Conservation (phyloP, 2,113 vertebrate genomes). For the Amphiprion percula region DNA sequence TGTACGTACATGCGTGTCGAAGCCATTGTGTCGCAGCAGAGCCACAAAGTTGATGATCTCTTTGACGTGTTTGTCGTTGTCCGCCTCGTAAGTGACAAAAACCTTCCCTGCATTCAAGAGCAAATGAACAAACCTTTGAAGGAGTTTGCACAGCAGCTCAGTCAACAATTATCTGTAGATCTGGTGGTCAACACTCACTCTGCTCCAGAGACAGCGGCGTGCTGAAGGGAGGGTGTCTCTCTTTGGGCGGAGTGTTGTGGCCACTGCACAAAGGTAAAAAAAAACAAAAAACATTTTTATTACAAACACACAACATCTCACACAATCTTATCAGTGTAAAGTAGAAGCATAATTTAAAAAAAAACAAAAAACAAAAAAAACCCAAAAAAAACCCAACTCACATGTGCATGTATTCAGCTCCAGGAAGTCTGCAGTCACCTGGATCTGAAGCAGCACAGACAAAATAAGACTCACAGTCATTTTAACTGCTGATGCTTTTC, state of each 20-base stretch:
- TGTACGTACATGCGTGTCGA: slow-evolving; percentile 84
- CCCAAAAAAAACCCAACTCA: too few relatives aligned
- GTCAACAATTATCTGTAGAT: too few relatives aligned
- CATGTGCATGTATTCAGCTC: slow-evolving; percentile 56
- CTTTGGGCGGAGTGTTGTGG: slow-evolving; percentile 37
- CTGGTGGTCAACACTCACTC: slow-evolving; percentile 72
- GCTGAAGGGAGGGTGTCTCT: slow-evolving; percentile 60
- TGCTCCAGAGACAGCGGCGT: slow-evolving; percentile 82
- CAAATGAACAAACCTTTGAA: too few relatives aligned
- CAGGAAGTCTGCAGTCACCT: slow-evolving; percentile 61
- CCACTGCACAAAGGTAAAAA: slow-evolving; percentile 22
- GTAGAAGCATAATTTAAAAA: not conserved
- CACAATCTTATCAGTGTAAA: not conserved
- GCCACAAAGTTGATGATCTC: slow-evolving; percentile 88
- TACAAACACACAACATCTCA: not conserved
- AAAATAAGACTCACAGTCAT: not conserved
- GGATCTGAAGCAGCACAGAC: slow-evolving; percentile 46
- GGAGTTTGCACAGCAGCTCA: not conserved
- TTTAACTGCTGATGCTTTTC: too few relatives aligned
- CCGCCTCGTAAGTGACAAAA: slow-evolving; percentile 86
- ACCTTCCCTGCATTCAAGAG: slow-evolving; percentile 77
- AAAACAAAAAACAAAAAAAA: too few relatives aligned
- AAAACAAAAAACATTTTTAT: not conserved
- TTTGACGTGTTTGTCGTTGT: slow-evolving; percentile 85
- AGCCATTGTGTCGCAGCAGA: slow-evolving; percentile 86